Percentiles rank a stretch among this genome's conserved stretches.
Conservation (phyloP, 2,797 vertebrate genomes). For the Scomberomorus guttatus region DNA sequence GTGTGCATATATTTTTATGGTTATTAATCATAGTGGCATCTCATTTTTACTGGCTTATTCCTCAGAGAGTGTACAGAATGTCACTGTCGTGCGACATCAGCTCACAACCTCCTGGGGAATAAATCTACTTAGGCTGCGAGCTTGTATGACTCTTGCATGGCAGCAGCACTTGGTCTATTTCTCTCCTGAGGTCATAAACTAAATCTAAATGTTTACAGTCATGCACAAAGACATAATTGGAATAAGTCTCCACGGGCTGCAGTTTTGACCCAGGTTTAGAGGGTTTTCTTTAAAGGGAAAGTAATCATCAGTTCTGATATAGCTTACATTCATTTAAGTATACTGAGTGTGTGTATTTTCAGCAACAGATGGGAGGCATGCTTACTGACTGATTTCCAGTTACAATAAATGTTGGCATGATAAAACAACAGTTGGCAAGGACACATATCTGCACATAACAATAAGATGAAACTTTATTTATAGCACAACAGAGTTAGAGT, state of each 20-base stretch:
- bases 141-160: slow-evolving; percentile 51
- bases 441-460: background rate
- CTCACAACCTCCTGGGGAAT: slow-evolving; percentile 52
- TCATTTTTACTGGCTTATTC: slow-evolving; percentile 66
- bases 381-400: background rate
- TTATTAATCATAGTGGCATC: slow-evolving; percentile 78
- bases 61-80: slow-evolving; percentile 47
- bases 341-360: background rate
- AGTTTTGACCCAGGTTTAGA: slow-evolving; percentile 23
- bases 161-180: slow-evolving; percentile 31
- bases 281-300: slow-evolving; percentile 26
- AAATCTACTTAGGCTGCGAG: slow-evolving; percentile 62
- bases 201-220: slow-evolving; percentile 63
- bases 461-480: too few species aligned
- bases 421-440: background rate
- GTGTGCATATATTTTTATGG: slow-evolving; percentile 58
- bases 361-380: background rate
- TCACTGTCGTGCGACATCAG: slow-evolving; percentile 51
- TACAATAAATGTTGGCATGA: background rate
- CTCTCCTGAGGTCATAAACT: slow-evolving; percentile 50
- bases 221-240: slow-evolving; percentile 37
- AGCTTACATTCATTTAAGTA: background rate
- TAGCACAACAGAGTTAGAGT: too few species aligned
- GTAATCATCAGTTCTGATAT: slow-evolving; percentile 9
- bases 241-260: slow-evolving; percentile 24